Percentiles rank a stretch among this genome's conserved stretches.
These are phyloP conservation scores for Troilus luridus DNA, from an alignment of 2,888 invertebrate species.

Conservation along the genomic window DNA sequence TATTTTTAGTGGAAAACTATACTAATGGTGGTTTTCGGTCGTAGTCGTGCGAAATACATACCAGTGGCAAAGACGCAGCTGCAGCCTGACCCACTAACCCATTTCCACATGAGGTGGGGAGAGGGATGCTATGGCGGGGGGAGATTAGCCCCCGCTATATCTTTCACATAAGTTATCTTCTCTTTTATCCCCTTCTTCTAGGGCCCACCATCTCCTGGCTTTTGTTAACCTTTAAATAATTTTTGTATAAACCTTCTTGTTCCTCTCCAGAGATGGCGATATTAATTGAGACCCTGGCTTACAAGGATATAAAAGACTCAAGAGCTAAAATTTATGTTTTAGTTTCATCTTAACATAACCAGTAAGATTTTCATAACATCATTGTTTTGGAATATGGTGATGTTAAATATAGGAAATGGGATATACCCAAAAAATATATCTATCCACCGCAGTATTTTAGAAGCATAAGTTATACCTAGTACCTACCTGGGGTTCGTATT, in stretches of 20 bases:
- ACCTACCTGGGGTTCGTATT: too few species aligned
- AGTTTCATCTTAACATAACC: neutral
- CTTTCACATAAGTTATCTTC: neutral
- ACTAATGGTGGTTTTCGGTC: neutral
- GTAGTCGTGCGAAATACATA: neutral
- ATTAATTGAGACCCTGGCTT: neutral
- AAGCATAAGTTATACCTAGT: too few species aligned
- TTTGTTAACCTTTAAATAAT: neutral
- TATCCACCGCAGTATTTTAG: too few species aligned
- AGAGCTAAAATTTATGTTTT: neutral
- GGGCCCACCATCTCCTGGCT: neutral
- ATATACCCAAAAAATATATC: too few species aligned
- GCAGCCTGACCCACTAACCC: neutral
- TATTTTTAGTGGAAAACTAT: too few species aligned
- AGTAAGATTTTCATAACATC: neutral
- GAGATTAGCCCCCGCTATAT: neutral
- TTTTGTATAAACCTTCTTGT: neutral
- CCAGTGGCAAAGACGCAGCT: neutral
- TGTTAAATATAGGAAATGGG: too few species aligned
- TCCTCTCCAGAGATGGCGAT: neutral
- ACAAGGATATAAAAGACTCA: neutral
- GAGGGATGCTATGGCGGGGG: too few species aligned
- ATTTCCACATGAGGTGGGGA: neutral
- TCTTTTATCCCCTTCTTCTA: neutral
- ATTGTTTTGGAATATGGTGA: neutral